Evolutionary conservation across 1,140 invertebrate species (phyloP), one percentile per base, ranked within the genome.

Genomic region (Caenorhabditis inopinata): DNA sequence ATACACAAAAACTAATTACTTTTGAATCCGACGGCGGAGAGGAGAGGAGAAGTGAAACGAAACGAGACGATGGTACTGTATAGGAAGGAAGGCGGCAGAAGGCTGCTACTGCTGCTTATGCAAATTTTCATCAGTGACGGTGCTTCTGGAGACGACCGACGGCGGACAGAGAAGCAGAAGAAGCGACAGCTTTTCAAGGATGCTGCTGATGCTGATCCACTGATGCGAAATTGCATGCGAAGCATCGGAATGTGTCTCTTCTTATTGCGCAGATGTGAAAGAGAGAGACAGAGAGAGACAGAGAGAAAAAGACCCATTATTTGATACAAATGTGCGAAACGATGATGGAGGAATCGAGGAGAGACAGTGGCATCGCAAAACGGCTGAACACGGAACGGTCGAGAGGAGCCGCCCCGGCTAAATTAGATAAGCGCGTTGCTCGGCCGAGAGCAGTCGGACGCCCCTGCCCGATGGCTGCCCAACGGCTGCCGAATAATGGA

Each of bases 251-350:
- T 68, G 58, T 38, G 18, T 68, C 29, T 68, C 58, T 25, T 11
- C 12, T 11, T 35, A 38, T 35, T 68, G 58, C 58, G 58, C 58
- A 42, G 58, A 42, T 2, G 49, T 14, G n/a, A n/a, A n/a, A n/a
- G 27, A 58, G 25, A 29, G 51, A 58, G 27, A n/a, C n/a, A n/a
- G n/a, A n/a, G n/a, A n/a, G n/a, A n/a, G n/a, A n/a, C n/a, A n/a
- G n/a, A n/a, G n/a, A 5, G 38, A 14, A 42, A 14, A 14, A 62
- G 14, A 68, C 32, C 32, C 58, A 68, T 68, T 68, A 68, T 68
- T 68, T 68, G 58, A 68, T 68, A 68, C 58, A 68, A 68, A 68
- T 68, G 58, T 68, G 58, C 58, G 58, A 68, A 68, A n/a, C n/a
- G 58, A 68, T 38, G 53, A 25, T 6, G 23, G 32, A 21, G 23